A percentile compares a stretch with the other conserved stretches of the same genome.
Conservation (phyloP, 2,797 vertebrate species). For the Etheostoma perlongum region DNA sequence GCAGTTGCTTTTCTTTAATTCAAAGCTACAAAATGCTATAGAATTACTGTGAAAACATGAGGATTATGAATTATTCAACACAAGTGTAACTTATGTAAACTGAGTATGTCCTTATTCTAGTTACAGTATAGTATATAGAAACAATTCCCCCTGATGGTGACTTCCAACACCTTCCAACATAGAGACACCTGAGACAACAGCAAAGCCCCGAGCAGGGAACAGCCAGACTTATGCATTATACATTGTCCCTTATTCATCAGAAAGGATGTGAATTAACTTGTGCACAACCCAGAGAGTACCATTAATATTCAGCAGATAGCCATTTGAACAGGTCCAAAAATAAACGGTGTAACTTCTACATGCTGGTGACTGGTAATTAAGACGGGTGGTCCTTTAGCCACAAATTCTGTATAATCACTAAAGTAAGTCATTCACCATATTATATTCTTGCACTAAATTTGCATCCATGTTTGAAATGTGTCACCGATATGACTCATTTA, state of each 20-base stretch:
- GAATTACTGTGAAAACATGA: background rate
- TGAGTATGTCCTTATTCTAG: background rate
- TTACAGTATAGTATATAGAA: conserved; percentile 22
- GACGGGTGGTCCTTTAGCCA: conserved; percentile 16
- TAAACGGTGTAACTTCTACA: conserved; percentile 43
- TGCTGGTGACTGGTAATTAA: conserved; percentile 51
- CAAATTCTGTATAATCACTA: background rate
- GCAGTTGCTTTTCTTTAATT: background rate
- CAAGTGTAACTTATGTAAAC: too few species aligned
- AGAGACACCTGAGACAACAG: conserved; percentile 57
- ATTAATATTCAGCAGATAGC: conserved; percentile 77
- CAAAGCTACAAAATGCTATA: background rate
- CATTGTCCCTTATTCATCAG: conserved; percentile 76
- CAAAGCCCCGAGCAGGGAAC: conserved; percentile 51
- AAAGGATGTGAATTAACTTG: conserved; percentile 75
- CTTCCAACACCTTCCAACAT: conserved; percentile 44
- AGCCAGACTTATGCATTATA: conserved; percentile 74
- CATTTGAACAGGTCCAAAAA: conserved; percentile 64
- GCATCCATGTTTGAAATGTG: background rate
- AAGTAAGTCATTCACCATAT: background rate
- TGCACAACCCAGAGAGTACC: conserved; percentile 61
- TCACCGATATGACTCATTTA: background rate
- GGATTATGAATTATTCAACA: conserved; percentile 9
- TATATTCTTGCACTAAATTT: background rate
- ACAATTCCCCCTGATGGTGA: conserved; percentile 33